These are phyloP conservation scores for Athalia cordata DNA, from an alignment of 2,888 invertebrate genomes.

Conservation along the genomic window DNA sequence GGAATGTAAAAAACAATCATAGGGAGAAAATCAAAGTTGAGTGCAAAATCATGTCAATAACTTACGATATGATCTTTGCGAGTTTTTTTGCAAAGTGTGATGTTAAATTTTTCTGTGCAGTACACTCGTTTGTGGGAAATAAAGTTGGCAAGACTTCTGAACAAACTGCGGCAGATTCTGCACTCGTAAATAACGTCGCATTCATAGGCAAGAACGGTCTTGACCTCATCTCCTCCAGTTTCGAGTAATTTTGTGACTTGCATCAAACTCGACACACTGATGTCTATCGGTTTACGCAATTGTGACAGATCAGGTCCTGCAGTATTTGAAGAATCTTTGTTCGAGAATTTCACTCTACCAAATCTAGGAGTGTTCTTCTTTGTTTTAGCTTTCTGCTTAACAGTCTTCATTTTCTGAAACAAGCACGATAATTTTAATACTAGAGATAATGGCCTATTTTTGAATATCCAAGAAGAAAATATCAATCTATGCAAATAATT, in stretches of 20 bases:
- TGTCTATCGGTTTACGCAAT: constrained; percentile 79
- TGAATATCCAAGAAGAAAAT: neutral
- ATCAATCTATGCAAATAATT: neutral
- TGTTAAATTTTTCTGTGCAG: constrained; percentile 80
- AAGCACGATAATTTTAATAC: neutral
- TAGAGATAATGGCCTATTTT: constrained; percentile 4
- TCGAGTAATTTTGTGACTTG: constrained; percentile 84
- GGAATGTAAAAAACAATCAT: neutral
- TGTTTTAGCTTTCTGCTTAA: constrained; percentile 57
- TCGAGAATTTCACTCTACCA: constrained; percentile 53
- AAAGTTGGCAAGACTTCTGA: constrained; percentile 91
- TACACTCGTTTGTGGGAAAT: constrained; percentile 92
- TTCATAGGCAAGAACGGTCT: constrained; percentile 82
- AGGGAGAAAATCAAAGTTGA: constrained; percentile 18
- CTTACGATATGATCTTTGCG: constrained; percentile 74
- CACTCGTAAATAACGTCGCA: constrained; percentile 94
- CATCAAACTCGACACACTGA: constrained; percentile 81
- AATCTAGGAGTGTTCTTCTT: constrained; percentile 57
- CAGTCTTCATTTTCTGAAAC: constrained; percentile 53
- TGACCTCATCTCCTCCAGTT: constrained; percentile 85
- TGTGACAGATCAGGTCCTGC: constrained; percentile 67
- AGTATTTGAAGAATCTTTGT: constrained; percentile 24
- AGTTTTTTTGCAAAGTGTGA: constrained; percentile 74
- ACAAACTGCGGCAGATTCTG: constrained; percentile 89
- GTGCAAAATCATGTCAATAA: constrained; percentile 49